These are phyloP conservation scores for Gobio gobio DNA, from an alignment of 2,113 vertebrate genomes.

Conservation along the genomic window DNA sequence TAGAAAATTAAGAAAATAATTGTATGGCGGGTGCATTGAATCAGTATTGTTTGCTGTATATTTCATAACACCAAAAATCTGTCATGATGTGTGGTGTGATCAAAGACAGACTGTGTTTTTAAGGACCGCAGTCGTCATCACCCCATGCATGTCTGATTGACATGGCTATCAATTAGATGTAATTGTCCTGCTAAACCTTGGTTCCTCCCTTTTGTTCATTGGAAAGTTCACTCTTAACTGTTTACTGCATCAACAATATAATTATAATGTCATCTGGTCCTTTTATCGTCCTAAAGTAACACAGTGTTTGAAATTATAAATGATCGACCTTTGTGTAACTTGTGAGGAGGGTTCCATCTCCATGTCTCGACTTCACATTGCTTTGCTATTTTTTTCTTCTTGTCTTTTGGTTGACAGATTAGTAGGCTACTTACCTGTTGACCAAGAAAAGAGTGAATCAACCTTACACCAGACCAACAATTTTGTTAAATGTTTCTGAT, in stretches of 20 bases:
- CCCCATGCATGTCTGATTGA: conserved; percentile 46
- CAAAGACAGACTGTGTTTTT: conserved; percentile 23
- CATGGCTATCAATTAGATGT: conserved; percentile 37
- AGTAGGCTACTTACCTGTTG: background rate
- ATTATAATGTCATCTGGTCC: background rate
- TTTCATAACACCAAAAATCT: background rate
- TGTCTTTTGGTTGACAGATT: background rate
- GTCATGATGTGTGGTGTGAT: background rate
- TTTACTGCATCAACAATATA: background rate
- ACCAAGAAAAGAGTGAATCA: background rate
- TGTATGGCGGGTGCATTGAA: background rate
- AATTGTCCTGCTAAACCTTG: conserved; percentile 31
- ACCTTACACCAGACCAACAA: background rate
- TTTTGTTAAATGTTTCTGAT: background rate
- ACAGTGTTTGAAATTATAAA: background rate
- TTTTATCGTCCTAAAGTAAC: background rate
- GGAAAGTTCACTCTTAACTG: background rate
- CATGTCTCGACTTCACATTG: background rate
- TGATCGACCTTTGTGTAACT: background rate
- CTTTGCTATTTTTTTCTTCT: no score
- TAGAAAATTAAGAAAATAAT: background rate
- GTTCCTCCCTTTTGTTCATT: background rate
- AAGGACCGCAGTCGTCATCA: conserved; percentile 29
- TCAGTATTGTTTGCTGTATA: background rate
- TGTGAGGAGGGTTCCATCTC: background rate